Evolutionary conservation across 2,888 invertebrate genomes (phyloP).

Genomic region (Athalia rosae): DNA sequence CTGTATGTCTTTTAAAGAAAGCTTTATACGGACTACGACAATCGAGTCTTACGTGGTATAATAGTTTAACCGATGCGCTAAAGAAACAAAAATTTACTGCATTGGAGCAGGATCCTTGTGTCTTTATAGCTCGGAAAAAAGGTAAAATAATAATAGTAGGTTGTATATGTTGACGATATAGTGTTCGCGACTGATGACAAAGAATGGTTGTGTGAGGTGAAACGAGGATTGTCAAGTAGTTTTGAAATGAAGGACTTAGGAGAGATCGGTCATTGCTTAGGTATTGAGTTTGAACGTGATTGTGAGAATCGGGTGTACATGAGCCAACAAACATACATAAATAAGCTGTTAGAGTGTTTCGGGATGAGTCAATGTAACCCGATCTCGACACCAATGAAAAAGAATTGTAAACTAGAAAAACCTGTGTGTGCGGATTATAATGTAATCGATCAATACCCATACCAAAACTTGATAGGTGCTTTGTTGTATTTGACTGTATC

Average conservation of each 20-base stretch:
- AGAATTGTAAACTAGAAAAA: conserved; percentile 35
- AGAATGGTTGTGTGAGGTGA: not conserved
- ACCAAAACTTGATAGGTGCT: conserved; percentile 51
- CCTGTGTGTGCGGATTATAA: conserved; percentile 7
- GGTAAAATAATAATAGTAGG: not conserved
- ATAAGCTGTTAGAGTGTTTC: not conserved
- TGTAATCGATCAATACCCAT: conserved; percentile 48
- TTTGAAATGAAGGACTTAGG: conserved; percentile 22
- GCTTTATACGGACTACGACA: conserved; percentile 47
- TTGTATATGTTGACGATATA: conserved; percentile 8
- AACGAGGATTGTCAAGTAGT: not conserved
- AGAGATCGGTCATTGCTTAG: not conserved
- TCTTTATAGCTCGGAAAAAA: not conserved
- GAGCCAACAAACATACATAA: not conserved
- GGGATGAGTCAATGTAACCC: conserved; percentile 42
- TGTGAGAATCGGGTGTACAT: not conserved
- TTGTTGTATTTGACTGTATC: conserved; percentile 51
- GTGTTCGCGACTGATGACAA: not conserved
- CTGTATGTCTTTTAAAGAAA: conserved; percentile 48
- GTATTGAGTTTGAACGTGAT: conserved; percentile 12
- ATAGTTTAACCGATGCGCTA: conserved; percentile 36
- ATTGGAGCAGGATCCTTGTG: not conserved
- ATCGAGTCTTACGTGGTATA: conserved; percentile 49
- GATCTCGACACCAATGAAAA: conserved; percentile 36
- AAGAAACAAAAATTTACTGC: not conserved